These are phyloP conservation scores for Dexiosoma caninum DNA, from an alignment of 2,888 invertebrate species.

Conservation along the genomic window DNA sequence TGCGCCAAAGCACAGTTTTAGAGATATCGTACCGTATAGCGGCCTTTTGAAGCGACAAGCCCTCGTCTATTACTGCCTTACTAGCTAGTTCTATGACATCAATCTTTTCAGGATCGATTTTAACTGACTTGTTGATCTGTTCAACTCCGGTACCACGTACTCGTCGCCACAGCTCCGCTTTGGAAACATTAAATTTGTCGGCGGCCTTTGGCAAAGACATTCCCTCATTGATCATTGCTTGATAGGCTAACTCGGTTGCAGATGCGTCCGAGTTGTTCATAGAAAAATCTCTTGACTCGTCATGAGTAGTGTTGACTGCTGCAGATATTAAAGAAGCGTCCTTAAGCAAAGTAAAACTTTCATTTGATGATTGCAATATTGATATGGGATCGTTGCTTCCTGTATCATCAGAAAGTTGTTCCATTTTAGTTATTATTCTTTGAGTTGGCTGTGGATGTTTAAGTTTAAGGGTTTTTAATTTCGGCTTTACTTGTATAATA, in stretches of 20 bases:
- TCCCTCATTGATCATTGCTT: constrained; percentile 74
- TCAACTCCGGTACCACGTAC: constrained; percentile 72
- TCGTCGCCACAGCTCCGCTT: constrained; percentile 77
- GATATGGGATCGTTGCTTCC: constrained; percentile 61
- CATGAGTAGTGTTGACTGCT: constrained; percentile 44
- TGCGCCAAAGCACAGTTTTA: constrained; percentile 77
- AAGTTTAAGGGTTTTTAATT: constrained; percentile 63
- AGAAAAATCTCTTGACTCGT: constrained; percentile 34
- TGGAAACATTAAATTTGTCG: constrained; percentile 75
- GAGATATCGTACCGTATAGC: constrained; percentile 76
- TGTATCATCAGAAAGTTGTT: constrained; percentile 60
- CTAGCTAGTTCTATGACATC: constrained; percentile 71
- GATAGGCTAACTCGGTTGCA: constrained; percentile 73
- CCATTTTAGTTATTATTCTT: constrained; percentile 41
- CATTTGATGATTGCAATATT: constrained; percentile 63
- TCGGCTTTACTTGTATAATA: constrained; percentile 67
- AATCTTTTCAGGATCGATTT: constrained; percentile 47
- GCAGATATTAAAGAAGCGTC: constrained; percentile 62
- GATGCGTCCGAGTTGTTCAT: constrained; percentile 40
- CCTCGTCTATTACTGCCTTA: constrained; percentile 74
- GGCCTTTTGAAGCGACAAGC: constrained; percentile 76
- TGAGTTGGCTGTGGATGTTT: constrained; percentile 32
- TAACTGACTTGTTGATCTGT: constrained; percentile 34
- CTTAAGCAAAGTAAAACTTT: constrained; percentile 62
- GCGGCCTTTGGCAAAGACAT: constrained; percentile 77